Base-by-base conservation (phyloP, 2,888 invertebrate genomes). In the Caenorhabditis drosophilae region DNA sequence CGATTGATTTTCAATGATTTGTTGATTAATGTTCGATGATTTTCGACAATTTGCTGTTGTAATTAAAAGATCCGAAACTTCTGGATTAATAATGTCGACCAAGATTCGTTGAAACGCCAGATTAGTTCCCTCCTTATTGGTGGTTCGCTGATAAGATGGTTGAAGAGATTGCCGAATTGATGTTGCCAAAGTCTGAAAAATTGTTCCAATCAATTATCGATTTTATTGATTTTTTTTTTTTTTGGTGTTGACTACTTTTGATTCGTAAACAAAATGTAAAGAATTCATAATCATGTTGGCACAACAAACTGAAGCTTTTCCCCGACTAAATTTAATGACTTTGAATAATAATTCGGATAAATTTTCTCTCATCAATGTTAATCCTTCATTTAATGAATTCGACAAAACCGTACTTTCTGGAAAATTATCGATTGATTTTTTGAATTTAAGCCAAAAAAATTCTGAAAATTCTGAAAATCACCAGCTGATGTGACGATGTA, bases 1-100 rank as follows among this genome's bases (percentile, higher is more conserved):
- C 25, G 27, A 23, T 18, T 36, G 18, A 20, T 11, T 34, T 44
- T 18, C 7, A 34, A 35, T 16, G 34, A 42, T 35, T n/a, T 53
- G 53, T 12, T 49, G 22, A n/a, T n/a, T n/a, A n/a, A n/a, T n/a
- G n/a, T n/a, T n/a, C 1, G 55, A 20, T 18, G 55, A 34, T 40
- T 42, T 61, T 1, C 61, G 46, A 35, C 58, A 58, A 20, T 31
- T 40, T 15, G 57, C 55, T 7, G 59, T 55, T 18, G 67, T 67
- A 15, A 68, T 27, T 1, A 71, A 56, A 4, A 73, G 52, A 51
- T 75, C 75, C 15, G 70, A 70, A 11, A 68, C 66, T 51, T 73
- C 72, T n/a, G 75, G 75, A 36, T 72, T 66, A 40, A 75, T 61
- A 18, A 75, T 67, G 35, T 75, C 75, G 0, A 60, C 58, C 11